These are phyloP conservation scores for Saguinus midas DNA, from an alignment of 2,113 vertebrate genomes.

Conservation along the genomic window DNA sequence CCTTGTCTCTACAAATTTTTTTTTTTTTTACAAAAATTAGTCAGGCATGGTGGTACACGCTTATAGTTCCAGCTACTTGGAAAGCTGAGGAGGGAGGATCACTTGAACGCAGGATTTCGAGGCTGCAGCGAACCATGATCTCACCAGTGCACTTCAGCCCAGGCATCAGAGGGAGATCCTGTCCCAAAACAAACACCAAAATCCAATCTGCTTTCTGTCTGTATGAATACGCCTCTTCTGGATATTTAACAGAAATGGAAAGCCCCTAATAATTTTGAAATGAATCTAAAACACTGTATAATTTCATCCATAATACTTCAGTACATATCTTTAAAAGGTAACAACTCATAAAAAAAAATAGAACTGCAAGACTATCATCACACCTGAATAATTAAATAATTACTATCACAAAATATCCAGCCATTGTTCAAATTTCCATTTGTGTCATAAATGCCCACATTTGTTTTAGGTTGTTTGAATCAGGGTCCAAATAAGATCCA, in stretches of 20 bases:
- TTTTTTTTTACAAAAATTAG: no score
- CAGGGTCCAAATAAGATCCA: not conserved
- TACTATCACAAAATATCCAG: not conserved
- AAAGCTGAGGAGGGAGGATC: no score
- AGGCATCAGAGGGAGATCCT: no score
- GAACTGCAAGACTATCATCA: not conserved
- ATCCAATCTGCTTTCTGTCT: not conserved
- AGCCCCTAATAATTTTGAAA: not conserved
- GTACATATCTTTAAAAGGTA: not conserved
- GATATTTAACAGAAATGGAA: not conserved
- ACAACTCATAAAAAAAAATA: not conserved
- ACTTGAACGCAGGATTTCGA: no score
- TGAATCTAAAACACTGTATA: not conserved
- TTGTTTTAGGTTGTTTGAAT: slow-evolving; percentile 24
- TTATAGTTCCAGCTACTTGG: no score
- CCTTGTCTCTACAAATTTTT: no score
- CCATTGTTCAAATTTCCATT: not conserved
- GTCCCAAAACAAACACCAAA: no score
- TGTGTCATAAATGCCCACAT: not conserved
- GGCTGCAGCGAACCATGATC: no score
- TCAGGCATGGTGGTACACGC: no score
- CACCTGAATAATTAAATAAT: not conserved
- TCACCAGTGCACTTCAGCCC: no score
- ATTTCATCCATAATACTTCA: not conserved
- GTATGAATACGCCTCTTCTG: not conserved